Evolutionary conservation across 2,888 invertebrate genomes (phyloP), one percentile per base, ranked within the genome.

Genomic region (Byasa hedistus): DNA sequence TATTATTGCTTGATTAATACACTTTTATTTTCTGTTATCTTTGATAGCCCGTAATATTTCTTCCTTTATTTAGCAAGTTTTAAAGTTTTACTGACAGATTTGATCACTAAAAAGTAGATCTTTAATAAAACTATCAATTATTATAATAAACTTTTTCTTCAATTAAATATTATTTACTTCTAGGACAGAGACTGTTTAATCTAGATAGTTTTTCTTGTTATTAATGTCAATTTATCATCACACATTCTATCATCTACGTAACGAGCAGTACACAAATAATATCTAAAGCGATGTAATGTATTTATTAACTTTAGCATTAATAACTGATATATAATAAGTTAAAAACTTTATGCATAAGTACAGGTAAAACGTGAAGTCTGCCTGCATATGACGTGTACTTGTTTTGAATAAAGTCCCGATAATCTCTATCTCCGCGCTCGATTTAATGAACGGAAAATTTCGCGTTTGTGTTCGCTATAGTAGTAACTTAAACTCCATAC

Each of bases 321-420:
- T 19, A 44, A 15, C 44, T 10, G 2, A 44, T 19, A 44, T 15
- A 3, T 44, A 44, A 44, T 19, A 44, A 10, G 44, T 17, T 19
- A 44, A 44, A 48, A 48, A n/a, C 48, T 48, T n/a, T 7, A n/a
- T 4, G 48, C 19, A 48, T 48, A 48, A n/a, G 3, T 48, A 48
- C n/a, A 48, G 48, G 19, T 48, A 48, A 19, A 48, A 48, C 75
- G 72, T 27, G 21, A 10, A 27, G 22, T 51, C 57, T 22, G 48
- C 8, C n/a, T 2, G 12, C 48, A 48, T 12, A 48, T 48, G 48
- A 5, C 48, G 48, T 44, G 44, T 19, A 48, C 19, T n/a, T 48
- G n/a, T n/a, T 48, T 48, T 48, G 48, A 19, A 48, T 48, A 48
- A 48, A 48, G n/a, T 48, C 48, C 39, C 48, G 48, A 48, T 48